A percentile compares a stretch with the other conserved stretches of the same genome.
phyloP scores from a whole-genome alignment of 2,113 vertebrate species.

The Ranitomeya variabilis region DNA sequence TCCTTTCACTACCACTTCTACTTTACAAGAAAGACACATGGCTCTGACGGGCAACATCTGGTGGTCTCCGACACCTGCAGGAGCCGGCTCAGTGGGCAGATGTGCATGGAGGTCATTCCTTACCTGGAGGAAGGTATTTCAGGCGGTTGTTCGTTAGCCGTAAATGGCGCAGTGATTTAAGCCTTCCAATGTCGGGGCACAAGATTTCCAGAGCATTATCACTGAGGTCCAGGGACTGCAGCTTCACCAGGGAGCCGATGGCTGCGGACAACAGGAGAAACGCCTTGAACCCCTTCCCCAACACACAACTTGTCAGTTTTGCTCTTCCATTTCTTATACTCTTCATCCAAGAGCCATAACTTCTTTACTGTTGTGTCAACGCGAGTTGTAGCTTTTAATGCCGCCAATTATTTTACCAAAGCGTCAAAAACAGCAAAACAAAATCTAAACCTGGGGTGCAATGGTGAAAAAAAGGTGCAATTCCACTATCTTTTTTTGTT shows the following conservation, averaged over 20 bases:
- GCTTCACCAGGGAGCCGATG: conserved; percentile 87
- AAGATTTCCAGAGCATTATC: conserved; percentile 91
- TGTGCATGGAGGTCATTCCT: neutral
- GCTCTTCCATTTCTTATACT: no score
- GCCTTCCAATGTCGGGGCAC: conserved; percentile 91
- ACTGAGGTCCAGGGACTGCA: conserved; percentile 93
- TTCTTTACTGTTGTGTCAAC: no score
- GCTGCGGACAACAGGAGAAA: conserved; percentile 67
- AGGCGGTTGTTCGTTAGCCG: conserved; percentile 92
- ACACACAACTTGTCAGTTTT: no score
- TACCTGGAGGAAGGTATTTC: conserved; percentile 86
- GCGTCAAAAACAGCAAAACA: no score
- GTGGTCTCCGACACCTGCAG: neutral
- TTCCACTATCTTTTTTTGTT: no score
- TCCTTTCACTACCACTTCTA: conserved; percentile 31
- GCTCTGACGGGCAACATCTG: neutral
- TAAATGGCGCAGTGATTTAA: conserved; percentile 88
- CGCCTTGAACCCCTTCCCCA: no score
- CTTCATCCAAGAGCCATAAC: no score
- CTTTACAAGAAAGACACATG: conserved; percentile 30
- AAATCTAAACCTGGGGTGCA: no score
- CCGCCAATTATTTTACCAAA: no score
- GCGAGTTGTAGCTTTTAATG: no score
- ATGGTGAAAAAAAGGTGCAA: no score
- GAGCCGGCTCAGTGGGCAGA: neutral